Evolutionary conservation across 2,888 invertebrate species (phyloP), one percentile per base, ranked within the genome.

Genomic region (Pristionchus maxplancki): DNA sequence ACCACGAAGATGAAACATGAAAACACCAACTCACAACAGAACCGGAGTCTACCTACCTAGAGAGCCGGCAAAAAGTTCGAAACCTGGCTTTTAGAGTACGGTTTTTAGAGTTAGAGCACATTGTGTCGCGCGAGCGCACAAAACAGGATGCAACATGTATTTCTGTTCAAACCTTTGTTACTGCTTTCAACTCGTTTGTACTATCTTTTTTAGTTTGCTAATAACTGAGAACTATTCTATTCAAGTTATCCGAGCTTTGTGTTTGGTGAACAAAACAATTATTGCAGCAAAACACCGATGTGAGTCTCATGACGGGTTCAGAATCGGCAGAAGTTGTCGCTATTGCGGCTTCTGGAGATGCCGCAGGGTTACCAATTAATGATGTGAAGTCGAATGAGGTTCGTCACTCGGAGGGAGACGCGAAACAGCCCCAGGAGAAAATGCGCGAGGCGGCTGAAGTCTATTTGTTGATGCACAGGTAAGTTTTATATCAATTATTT

Each of bases 401-500:
- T 31, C 82, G 53, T 11, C 53, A 83, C 20, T 48, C 28, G 11
- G n/a, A 48, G n/a, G 28, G 50, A 15, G 34, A 53, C 34, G 1
- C 50, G 34, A 24, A 83, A 53, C 17, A 83, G 34, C 53, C 50
- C 4, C 85, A 44, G 82, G 44, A 24, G 3, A 82, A 74, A 64
- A 20, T 87, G 78, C 88, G 92, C 20, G 90, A 91, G 53, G 93
- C 93, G 53, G 90, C 88, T 9, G 93, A 93, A 89, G 92, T 93
- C 15, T 93, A 92, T 88, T 89, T 93, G 44, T 89, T 89, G 48
- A 93, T 93, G 93, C 91, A 92, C 85, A 89, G 90, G 96, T 96
- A 4, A 9, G 44, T 71, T 71, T 71, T 9, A 20, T 20, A 9
- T 89, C 96, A 97, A 44, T 97, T 96, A 94, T 95, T 97, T 85